Evolutionary conservation across 2,888 invertebrate species (phyloP), one percentile per base, ranked within the genome.

Genomic region (Orchesellides sinensis): DNA sequence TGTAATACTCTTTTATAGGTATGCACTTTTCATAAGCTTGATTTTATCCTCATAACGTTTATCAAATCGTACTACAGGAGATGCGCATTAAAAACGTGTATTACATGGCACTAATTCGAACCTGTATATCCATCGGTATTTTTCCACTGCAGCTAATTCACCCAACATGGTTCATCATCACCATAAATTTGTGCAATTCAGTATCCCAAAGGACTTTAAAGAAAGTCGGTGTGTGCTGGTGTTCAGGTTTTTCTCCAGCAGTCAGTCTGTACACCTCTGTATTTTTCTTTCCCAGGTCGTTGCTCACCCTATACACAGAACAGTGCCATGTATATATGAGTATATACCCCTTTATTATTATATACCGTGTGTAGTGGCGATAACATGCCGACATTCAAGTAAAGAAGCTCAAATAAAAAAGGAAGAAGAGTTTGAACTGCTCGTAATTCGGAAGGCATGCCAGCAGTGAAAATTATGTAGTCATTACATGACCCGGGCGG

Each of bases 391-490:
- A n/a, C 23, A 23, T 52, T 19, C 66, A 52, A 65, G 32, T 74
- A 32, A 65, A 52, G 56, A 54, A 52, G 54, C 32, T 29, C n/a
- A 27, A 54, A 54, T 45, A 59, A 63, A 45, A 47, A 59, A 66
- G 65, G 59, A 27, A 69, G 21, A 52, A 27, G 52, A 63, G 49
- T 70, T 70, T 56, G 70, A 70, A 75, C 45, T 52, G 70, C 63
- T 79, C 52, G 79, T 79, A 74, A 83, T 83, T 78, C 79, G 74
- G 74, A 83, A 68, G 78, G 83, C 74, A 79, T 74, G 83, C 79
- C 83, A 74, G 79, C 69, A 73, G 83, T 73, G 69, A 83, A 83
- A 83, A 83, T 83, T 83, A 83, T 83, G 83, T 83, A 83, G 83
- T 83, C 83, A 83, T 83, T 79, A 83, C 83, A 79, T 79, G 83